Evolutionary conservation across 1,140 invertebrate species (phyloP).

Genomic region (Theocolax elegans): DNA sequence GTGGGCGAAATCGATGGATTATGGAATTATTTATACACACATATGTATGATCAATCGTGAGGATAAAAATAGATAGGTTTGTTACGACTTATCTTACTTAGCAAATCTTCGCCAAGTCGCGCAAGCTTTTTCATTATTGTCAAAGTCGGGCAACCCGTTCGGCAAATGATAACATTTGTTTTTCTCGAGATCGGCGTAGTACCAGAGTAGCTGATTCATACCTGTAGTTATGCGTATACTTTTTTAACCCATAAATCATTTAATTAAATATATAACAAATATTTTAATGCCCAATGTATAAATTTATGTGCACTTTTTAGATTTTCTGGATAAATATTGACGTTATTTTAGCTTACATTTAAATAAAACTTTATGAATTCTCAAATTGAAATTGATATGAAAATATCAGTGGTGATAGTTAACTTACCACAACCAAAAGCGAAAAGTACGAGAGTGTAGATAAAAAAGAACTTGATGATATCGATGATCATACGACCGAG

Average conservation of each 20-base stretch:
- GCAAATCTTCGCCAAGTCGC: slow-evolving; percentile 87
- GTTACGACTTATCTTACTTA: slow-evolving; percentile 71
- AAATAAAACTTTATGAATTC: slow-evolving; percentile 32
- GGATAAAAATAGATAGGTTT: not conserved
- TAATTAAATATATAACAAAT: too few relatives aligned
- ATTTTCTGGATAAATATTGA: too few relatives aligned
- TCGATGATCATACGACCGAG: slow-evolving; percentile 92
- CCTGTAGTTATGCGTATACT: too few relatives aligned
- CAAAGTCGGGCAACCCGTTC: slow-evolving; percentile 78
- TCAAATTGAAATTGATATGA: not conserved
- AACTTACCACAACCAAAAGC: slow-evolving; percentile 85
- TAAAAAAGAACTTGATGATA: slow-evolving; percentile 94
- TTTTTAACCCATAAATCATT: too few relatives aligned
- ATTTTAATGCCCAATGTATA: too few relatives aligned
- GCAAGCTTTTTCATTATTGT: slow-evolving; percentile 83
- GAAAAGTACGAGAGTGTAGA: slow-evolving; percentile 89
- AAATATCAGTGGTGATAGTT: not conserved
- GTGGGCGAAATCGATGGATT: slow-evolving; percentile 20
- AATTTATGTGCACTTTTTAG: too few relatives aligned
- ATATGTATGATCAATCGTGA: not conserved
- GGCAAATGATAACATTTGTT: slow-evolving; percentile 82
- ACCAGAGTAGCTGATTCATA: slow-evolving; percentile 94
- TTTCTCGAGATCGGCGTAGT: slow-evolving; percentile 91
- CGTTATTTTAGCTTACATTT: too few relatives aligned
- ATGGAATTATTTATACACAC: not conserved